These are phyloP conservation scores for Urechis unicinctus DNA, from an alignment of 2,888 invertebrate species.

Conservation along the genomic window DNA sequence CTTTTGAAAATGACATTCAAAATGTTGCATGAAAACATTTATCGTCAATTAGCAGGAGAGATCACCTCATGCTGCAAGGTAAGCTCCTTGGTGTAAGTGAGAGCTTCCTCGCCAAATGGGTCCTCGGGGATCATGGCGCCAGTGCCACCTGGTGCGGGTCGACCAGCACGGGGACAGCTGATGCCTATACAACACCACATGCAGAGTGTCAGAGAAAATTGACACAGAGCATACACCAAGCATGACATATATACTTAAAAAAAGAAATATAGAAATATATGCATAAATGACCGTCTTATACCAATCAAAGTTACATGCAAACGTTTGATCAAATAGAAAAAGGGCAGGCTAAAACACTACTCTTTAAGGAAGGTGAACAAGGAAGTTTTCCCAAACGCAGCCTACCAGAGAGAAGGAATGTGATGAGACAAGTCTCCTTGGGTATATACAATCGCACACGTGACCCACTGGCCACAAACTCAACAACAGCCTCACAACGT, in stretches of 20 bases:
- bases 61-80: conserved; percentile 77
- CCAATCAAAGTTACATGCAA: too few species aligned
- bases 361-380: too few species aligned
- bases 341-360: too few species aligned
- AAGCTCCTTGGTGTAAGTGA: conserved; percentile 79
- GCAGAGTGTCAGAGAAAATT: too few species aligned
- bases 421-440: conserved; percentile 88
- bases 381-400: too few species aligned
- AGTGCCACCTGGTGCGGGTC: conserved; percentile 63
- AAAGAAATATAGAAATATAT: background rate
- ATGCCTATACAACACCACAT: conserved; percentile 64
- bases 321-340: too few species aligned
- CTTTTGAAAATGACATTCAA: too few species aligned
- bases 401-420: conserved; percentile 78
- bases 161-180: conserved; percentile 75
- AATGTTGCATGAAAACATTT: too few species aligned
- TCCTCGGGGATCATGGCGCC: conserved; percentile 66
- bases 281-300: too few species aligned
- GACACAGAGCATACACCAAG: too few species aligned
- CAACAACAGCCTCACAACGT: conserved; percentile 84
- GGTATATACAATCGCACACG: conserved; percentile 87
- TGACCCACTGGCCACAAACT: conserved; percentile 95
- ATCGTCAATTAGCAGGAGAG: too few species aligned
- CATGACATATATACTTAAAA: too few species aligned
- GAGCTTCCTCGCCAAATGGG: conserved; percentile 88